A percentile compares a stretch with the other conserved stretches of the same genome.
Conservation (phyloP, 1,140 invertebrate genomes). For the Akabosia matsudoensis region DNA sequence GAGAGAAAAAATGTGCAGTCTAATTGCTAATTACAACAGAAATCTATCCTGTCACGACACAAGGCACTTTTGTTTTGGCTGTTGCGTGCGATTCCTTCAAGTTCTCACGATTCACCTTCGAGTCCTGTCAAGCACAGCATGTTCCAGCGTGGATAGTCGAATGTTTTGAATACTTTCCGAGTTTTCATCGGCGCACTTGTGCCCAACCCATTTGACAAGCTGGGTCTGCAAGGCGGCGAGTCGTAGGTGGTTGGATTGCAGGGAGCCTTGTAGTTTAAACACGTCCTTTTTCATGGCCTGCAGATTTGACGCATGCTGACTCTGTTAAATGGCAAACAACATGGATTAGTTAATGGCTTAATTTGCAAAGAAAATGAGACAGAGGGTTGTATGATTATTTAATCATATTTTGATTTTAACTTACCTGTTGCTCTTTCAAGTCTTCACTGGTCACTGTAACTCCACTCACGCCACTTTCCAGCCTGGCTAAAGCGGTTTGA, state of each 20-base stretch:
- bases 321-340: background rate
- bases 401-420: too few relatives aligned
- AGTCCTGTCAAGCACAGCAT: background rate
- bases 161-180: constrained; percentile 34
- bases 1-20: too few relatives aligned
- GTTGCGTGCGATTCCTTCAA: too few relatives aligned
- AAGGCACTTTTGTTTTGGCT: too few relatives aligned
- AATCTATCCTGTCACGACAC: too few relatives aligned
- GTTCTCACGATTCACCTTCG: too few relatives aligned
- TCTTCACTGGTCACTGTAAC: constrained; percentile 28
- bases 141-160: constrained; percentile 30
- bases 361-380: too few relatives aligned
- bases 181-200: constrained; percentile 30
- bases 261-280: background rate
- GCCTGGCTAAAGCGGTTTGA: constrained; percentile 26
- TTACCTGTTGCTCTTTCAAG: constrained; percentile 41
- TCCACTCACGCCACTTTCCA: constrained; percentile 30
- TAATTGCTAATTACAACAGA: too few relatives aligned
- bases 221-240: constrained; percentile 37
- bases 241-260: constrained; percentile 29
- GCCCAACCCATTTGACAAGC: constrained; percentile 33
- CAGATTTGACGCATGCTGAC: constrained; percentile 8
- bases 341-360: too few relatives aligned
- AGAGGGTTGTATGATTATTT: too few relatives aligned
- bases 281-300: constrained; percentile 32